Conservation (phyloP, 1,140 invertebrate genomes). For the Aphelinus atriplicis region DNA sequence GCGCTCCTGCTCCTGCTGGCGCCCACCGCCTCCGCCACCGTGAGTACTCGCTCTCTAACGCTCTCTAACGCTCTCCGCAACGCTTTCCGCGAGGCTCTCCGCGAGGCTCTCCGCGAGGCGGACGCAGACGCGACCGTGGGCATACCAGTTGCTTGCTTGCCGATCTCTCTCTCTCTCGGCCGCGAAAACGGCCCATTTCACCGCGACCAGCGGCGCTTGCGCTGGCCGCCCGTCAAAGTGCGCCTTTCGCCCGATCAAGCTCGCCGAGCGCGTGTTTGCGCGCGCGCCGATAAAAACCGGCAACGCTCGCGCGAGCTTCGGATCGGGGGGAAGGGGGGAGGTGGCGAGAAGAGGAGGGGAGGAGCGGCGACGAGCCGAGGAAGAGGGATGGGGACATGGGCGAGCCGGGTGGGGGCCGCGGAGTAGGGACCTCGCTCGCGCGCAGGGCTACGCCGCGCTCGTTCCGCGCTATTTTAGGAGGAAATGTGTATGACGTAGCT, state of each 20-base stretch:
- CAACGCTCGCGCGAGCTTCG: constrained; percentile 20
- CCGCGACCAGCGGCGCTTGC: constrained; percentile 28
- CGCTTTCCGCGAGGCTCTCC: too few species aligned
- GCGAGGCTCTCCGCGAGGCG: too few species aligned
- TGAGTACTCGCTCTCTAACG: constrained; percentile 14
- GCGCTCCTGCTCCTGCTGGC: not conserved
- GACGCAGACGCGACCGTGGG: too few species aligned
- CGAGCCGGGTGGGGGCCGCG: too few species aligned
- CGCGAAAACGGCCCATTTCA: not conserved
- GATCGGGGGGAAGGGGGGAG: not conserved
- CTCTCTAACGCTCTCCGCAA: too few species aligned
- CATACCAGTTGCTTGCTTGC: not conserved
- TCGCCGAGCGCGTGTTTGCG: constrained; percentile 39
- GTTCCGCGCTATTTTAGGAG: too few species aligned
- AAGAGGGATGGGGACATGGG: constrained; percentile 57
- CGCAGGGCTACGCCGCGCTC: too few species aligned
- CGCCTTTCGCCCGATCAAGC: constrained; percentile 36
- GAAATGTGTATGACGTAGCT: too few species aligned
- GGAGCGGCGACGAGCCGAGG: constrained; percentile 52
- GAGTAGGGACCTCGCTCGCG: too few species aligned
- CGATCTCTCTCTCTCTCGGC: not conserved
- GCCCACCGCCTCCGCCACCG: not conserved
- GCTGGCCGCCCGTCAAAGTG: constrained; percentile 35
- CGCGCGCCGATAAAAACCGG: constrained; percentile 21
- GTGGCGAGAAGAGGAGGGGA: constrained; percentile 24